Percentiles rank a stretch among this genome's conserved stretches.
Evolutionary conservation across 64 coral and sea anemone species (phyloP).

Genomic region (Orbicella faveolata): DNA sequence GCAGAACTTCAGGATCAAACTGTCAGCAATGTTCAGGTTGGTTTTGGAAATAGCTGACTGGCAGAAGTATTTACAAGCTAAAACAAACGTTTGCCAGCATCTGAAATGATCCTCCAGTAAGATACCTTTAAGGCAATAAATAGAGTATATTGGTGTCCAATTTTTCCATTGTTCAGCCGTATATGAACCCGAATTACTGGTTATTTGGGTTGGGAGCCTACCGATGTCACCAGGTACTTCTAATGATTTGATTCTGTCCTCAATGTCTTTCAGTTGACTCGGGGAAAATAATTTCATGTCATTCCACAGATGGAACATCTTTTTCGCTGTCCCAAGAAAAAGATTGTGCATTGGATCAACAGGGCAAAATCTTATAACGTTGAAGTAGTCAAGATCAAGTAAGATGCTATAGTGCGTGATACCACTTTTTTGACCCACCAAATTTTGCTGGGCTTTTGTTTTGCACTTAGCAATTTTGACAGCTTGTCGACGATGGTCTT

Average conservation of each 20-base stretch:
- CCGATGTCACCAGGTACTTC: background rate
- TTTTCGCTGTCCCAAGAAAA: background rate
- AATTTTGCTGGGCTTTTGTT: constrained; percentile 8
- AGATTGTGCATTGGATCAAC: too few relatives aligned
- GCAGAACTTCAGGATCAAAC: background rate
- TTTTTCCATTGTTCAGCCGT: constrained; percentile 36
- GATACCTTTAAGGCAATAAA: background rate
- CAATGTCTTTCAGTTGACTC: too few relatives aligned
- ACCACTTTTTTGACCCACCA: constrained; percentile 8
- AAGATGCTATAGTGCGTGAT: constrained; percentile 11
- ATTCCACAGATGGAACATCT: too few relatives aligned
- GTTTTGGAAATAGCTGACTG: background rate
- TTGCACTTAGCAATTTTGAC: constrained; percentile 4
- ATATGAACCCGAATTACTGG: background rate
- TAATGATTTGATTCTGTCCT: too few relatives aligned
- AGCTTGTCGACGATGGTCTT: constrained; percentile 30
- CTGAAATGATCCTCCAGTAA: background rate
- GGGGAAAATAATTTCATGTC: too few relatives aligned
- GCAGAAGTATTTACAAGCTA: background rate
- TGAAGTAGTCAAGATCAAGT: constrained; percentile 51
- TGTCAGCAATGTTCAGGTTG: background rate
- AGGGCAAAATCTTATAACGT: background rate
- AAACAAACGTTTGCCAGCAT: constrained; percentile 35
- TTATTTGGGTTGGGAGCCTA: constrained; percentile 4
- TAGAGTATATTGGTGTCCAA: background rate